Evolutionary conservation across 2,113 vertebrate species (phyloP), one percentile per base, ranked within the genome.

Genomic region (Eurypyga helias): DNA sequence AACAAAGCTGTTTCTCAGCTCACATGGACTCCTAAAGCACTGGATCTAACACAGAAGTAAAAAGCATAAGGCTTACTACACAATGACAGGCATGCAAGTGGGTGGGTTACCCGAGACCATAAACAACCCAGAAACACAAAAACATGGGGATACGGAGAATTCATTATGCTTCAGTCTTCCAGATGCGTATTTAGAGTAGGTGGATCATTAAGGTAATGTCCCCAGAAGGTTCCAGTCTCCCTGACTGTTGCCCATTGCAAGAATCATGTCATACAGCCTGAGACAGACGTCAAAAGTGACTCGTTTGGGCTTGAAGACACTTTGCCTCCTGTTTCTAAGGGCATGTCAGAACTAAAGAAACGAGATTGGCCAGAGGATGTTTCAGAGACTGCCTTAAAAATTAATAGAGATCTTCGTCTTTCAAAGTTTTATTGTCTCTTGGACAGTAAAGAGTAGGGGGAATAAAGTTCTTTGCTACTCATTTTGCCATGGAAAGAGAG

Each of bases 391-490:
- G 80, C 38, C 89, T 89, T 78, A 91, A 84, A 93, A 94, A 78
- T 84, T 78, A 82, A 94, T 57, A 85, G 61, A 82, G 29, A 52
- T 38, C 70, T 79, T 93, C 82, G 61, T 79, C 69, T 93, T 91
- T 87, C 61, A 49, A 84, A 69, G 69, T 89, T 96, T 91, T 84
- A 49, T 87, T 9, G 1, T 94, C 46, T 84, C 60, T 92, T 72
- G 83, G 77, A 71, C 60, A 60, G 60, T n/a, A 87, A 83, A 78
- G 34, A 75, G 33, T 38, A 89, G 46, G 28, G 76, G 36, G 72
- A 87, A 87, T 89, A 70, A 94, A 85, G 77, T 76, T 93, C 84
- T 92, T 78, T 87, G 69, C 36, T 93, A 48, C 19, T 91, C 52
- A 36, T 90, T 93, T 91, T 95, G 73, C 83, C 66, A 69, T 2